A percentile compares a stretch with the other conserved stretches of the same genome.
phyloP scores from a whole-genome alignment of 92 coral and sea anemone genomes.

The Ricordea florida region DNA sequence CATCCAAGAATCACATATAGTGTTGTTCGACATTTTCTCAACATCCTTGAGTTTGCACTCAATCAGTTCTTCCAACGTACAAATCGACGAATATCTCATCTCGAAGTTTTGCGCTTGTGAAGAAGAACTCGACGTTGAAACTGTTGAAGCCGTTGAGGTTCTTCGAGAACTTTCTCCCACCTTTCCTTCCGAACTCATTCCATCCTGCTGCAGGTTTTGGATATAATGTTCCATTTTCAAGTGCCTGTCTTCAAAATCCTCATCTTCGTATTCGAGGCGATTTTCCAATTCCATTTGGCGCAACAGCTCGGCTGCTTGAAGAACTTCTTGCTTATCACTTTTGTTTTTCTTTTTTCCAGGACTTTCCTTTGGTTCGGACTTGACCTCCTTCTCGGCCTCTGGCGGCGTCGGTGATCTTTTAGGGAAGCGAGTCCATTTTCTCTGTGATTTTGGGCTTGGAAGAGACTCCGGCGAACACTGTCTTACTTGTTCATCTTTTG shows the following conservation, averaged over 20 bases:
- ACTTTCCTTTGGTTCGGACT: neutral
- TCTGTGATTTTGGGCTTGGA: neutral
- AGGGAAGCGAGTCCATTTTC: slow-evolving; percentile 21
- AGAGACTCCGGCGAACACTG: neutral
- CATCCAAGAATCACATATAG: neutral
- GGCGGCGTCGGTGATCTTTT: neutral
- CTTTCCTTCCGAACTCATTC: neutral
- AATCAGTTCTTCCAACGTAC: slow-evolving; percentile 15
- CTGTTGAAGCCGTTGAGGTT: neutral
- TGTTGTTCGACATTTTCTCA: neutral
- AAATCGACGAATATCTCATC: neutral
- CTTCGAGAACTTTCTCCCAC: neutral
- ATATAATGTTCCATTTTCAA: slow-evolving; percentile 6
- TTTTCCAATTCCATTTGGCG: neutral
- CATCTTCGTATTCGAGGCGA: neutral
- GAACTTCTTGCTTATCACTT: neutral
- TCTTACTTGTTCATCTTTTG: neutral
- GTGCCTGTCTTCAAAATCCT: neutral
- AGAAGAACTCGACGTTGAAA: neutral
- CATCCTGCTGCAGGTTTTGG: neutral
- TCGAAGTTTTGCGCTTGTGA: slow-evolving; percentile 2
- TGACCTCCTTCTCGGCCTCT: neutral
- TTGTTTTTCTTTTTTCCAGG: neutral
- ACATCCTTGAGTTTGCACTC: slow-evolving; percentile 15
- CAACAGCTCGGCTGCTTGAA: neutral